Conservation (phyloP, 1,140 invertebrate genomes). For the Carposina sasakii region DNA sequence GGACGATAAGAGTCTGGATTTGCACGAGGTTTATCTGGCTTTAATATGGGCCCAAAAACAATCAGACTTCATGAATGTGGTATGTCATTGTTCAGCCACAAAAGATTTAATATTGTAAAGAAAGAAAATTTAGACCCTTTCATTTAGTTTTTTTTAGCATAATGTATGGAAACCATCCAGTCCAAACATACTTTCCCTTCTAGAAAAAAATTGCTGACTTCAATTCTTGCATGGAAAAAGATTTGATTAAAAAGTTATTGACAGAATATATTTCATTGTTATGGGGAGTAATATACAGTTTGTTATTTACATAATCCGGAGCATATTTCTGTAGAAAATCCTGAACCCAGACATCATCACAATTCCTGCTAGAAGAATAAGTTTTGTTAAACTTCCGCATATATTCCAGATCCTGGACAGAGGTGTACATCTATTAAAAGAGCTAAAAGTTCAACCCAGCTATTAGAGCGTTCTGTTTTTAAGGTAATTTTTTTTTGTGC, state of each 20-base stretch:
- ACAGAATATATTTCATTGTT: not conserved
- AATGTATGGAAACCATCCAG: slow-evolving; percentile 21
- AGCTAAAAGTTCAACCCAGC: not conserved
- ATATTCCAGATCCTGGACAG: not conserved
- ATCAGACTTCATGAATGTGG: slow-evolving; percentile 7
- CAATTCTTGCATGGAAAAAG: slow-evolving; percentile 18
- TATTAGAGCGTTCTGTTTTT: not conserved
- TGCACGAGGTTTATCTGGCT: slow-evolving; percentile 7
- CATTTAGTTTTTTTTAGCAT: slow-evolving; percentile 16
- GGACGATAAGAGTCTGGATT: slow-evolving; percentile 15
- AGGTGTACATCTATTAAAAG: not conserved
- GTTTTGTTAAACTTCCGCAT: slow-evolving; percentile 23
- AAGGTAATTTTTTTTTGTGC: not conserved
- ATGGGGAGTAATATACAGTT: not conserved
- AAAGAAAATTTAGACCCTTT: slow-evolving; percentile 1
- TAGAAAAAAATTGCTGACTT: slow-evolving; percentile 13
- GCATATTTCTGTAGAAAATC: slow-evolving; percentile 21
- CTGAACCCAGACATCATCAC: slow-evolving; percentile 7
- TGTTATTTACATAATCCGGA: not conserved
- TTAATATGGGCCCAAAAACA: slow-evolving; percentile 7
- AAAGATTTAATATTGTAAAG: slow-evolving; percentile 17
- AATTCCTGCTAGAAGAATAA: slow-evolving; percentile 4
- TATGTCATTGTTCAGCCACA: slow-evolving; percentile 12
- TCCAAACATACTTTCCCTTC: slow-evolving; percentile 23
- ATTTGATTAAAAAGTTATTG: slow-evolving; percentile 4